Evolutionary conservation across 2,797 vertebrate genomes (phyloP).

Genomic region (Hypotaenidia philippensis): DNA sequence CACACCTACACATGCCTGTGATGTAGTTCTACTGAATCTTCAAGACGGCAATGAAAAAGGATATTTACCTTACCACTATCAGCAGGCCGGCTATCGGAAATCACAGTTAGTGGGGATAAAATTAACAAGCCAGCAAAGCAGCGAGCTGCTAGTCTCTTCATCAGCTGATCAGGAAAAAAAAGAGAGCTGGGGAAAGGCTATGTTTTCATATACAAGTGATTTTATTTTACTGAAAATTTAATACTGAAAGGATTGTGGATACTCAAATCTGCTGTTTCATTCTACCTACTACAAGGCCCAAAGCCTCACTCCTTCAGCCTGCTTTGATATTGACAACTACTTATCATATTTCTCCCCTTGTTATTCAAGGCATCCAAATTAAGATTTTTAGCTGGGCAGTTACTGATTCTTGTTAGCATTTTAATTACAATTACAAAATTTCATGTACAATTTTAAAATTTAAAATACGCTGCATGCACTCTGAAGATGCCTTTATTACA

Average conservation of each 20-base stretch:
- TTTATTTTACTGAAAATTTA: slow-evolving; percentile 91
- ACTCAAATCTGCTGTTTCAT: slow-evolving; percentile 93
- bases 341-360: slow-evolving; percentile 84
- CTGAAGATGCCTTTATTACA: slow-evolving; percentile 60
- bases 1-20: slow-evolving; percentile 90
- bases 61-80: slow-evolving; percentile 98
- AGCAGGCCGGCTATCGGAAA: slow-evolving; percentile 95
- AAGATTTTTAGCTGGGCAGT: slow-evolving; percentile 72
- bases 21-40: slow-evolving; percentile 92
- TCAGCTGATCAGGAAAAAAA: slow-evolving; percentile 99
- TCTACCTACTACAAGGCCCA: slow-evolving; percentile 92
- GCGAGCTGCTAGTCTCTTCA: slow-evolving; percentile 99
- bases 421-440: slow-evolving; percentile 65
- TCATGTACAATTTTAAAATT: slow-evolving; percentile 37
- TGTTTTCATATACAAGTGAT: slow-evolving; percentile 99
- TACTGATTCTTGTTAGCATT: slow-evolving; percentile 62
- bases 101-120: slow-evolving; percentile 99
- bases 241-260: slow-evolving; percentile 89
- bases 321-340: slow-evolving; percentile 96
- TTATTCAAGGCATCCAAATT: slow-evolving; percentile 79
- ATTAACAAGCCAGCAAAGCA: slow-evolving; percentile 99
- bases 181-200: slow-evolving; percentile 96
- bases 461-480: slow-evolving; percentile 43
- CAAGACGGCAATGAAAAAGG: slow-evolving; percentile 88
- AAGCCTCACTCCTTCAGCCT: slow-evolving; percentile 90